Evolutionary conservation across 1,140 invertebrate genomes (phyloP).

Genomic region (Delia radicum): DNA sequence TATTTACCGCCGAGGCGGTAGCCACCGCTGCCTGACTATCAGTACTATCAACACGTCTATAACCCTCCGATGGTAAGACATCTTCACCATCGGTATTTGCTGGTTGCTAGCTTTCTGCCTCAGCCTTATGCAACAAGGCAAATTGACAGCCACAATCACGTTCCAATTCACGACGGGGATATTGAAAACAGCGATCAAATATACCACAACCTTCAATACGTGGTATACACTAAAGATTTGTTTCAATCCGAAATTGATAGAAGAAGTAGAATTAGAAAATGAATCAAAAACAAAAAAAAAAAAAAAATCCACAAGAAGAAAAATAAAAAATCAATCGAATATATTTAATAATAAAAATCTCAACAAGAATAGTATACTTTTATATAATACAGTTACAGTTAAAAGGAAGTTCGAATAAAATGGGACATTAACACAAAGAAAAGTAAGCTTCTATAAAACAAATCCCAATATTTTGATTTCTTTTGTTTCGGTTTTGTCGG

Average conservation of each 20-base stretch:
- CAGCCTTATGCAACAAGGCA: conserved; percentile 78
- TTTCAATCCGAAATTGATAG: background rate
- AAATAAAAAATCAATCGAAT: background rate
- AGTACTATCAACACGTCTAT: conserved; percentile 42
- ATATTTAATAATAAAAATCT: no score
- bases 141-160: conserved; percentile 85
- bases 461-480: no score
- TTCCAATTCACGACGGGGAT: conserved; percentile 70
- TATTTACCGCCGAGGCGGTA: background rate
- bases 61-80: conserved; percentile 46
- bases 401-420: background rate
- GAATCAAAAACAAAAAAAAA: background rate
- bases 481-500: no score
- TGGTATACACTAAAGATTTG: conserved; percentile 44
- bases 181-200: conserved; percentile 81
- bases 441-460: background rate
- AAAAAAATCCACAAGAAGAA: background rate
- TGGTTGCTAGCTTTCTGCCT: conserved; percentile 62
- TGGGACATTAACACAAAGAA: background rate
- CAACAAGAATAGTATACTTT: no score
- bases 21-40: conserved; percentile 26
- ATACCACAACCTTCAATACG: conserved; percentile 73
- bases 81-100: conserved; percentile 40
- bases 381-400: no score
- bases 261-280: background rate